A percentile compares a stretch with the other conserved stretches of the same genome.
These are phyloP conservation scores for Resseliella maxima DNA, from an alignment of 2,888 invertebrate species.

Conservation along the genomic window DNA sequence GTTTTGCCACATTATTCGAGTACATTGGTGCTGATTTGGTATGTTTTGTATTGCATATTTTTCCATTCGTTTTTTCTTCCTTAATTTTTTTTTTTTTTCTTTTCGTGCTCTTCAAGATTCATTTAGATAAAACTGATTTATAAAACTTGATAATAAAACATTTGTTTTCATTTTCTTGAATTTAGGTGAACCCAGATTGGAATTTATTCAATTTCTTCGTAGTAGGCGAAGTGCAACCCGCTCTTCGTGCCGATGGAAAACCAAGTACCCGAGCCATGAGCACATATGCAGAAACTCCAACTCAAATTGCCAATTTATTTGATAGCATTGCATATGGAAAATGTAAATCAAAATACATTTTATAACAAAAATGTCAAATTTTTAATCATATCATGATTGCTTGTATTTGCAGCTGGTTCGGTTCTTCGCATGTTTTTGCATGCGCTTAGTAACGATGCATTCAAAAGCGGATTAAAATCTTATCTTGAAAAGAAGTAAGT, in stretches of 20 bases:
- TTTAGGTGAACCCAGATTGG: slow-evolving; percentile 73
- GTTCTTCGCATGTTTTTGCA: slow-evolving; percentile 73
- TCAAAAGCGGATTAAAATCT: slow-evolving; percentile 70
- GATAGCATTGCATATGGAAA: slow-evolving; percentile 90
- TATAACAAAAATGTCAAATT: slow-evolving; percentile 60
- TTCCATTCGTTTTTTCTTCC: neutral
- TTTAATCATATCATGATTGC: neutral
- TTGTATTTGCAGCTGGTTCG: slow-evolving; percentile 67
- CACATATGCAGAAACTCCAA: slow-evolving; percentile 83
- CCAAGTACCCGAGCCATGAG: slow-evolving; percentile 84
- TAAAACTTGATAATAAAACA: neutral
- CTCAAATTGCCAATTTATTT: slow-evolving; percentile 84
- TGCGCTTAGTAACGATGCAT: slow-evolving; percentile 68
- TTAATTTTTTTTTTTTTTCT: neutral
- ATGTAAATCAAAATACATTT: slow-evolving; percentile 76
- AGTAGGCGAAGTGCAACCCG: slow-evolving; percentile 77
- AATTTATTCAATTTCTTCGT: slow-evolving; percentile 82
- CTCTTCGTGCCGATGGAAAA: slow-evolving; percentile 78
- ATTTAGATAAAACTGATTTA: neutral
- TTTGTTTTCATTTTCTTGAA: neutral
- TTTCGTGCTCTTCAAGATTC: too few relatives aligned
- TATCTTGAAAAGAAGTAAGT: slow-evolving; percentile 68
- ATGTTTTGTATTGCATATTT: neutral
- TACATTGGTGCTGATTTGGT: slow-evolving; percentile 71
- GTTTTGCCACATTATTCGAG: slow-evolving; percentile 78